Evolutionary conservation across 2,888 invertebrate species (phyloP), one percentile per base, ranked within the genome.

Genomic region (Drosophila picticornis): DNA sequence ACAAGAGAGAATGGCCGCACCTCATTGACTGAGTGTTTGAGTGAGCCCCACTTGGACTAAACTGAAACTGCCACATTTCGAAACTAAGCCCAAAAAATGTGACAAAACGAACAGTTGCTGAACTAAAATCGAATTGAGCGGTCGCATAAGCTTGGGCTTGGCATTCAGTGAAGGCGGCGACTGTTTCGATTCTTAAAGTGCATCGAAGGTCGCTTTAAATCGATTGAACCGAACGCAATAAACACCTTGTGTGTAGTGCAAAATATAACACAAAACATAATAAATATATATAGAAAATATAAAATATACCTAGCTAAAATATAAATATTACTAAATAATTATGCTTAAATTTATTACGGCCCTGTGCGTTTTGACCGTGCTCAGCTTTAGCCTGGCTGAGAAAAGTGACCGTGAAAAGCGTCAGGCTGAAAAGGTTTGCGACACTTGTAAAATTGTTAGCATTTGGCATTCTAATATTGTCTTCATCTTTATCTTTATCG

Each of bases 91-190:
- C 80, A 65, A 80, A 79, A 81, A 75, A 50, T 56, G 70, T 81
- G 80, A 75, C 80, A 87, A 84, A 78, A 63, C 74, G 67, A 57
- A 90, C 85, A 85, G 85, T 85, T 83, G 88, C 46, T 65, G 50
- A 76, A 62, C 73, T 73, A 65, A 78, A 88, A 78, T 61, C 76
- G 83, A 81, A 78, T 78, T 53, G 83, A 75, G 66, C 90, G 80
- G 90, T 76, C 88, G 89, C 74, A 73, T 55, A 61, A 73, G 31
- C 64, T 66, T 77, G 72, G 31, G 74, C 74, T 67, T 77, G 83
- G 73, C 81, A 73, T 63, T 73, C 52, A 56, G 52, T 57, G 59
- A 62, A 62, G 51, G 73, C 51, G 36, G 19, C 56, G 29, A 61
- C 31, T 43, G 25, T 52, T 56, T 67, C 50, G 50, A 59, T 78